Conservation (phyloP, 1,140 invertebrate genomes). For the Drosophila busckii region DNA sequence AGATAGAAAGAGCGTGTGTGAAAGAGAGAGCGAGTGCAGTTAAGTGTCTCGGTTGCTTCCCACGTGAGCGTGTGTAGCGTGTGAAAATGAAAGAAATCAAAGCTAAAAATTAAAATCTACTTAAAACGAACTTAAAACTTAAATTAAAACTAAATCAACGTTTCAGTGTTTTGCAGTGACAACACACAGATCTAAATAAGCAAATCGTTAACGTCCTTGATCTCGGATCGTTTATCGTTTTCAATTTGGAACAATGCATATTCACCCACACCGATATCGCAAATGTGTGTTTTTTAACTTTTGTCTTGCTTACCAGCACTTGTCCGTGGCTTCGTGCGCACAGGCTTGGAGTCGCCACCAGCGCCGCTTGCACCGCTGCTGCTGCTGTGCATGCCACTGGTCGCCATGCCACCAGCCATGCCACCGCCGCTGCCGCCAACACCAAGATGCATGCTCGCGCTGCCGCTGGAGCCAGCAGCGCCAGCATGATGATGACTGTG, state of each 20-base stretch:
- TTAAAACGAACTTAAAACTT: slow-evolving; percentile 23
- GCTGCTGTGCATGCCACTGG: slow-evolving; percentile 35
- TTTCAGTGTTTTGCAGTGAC: slow-evolving; percentile 46
- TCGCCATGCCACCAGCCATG: not conserved
- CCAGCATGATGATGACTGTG: slow-evolving; percentile 43
- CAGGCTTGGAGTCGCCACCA: slow-evolving; percentile 57
- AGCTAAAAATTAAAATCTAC: slow-evolving; percentile 8
- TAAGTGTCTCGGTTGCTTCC: slow-evolving; percentile 56
- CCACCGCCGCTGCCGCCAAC: slow-evolving; percentile 9
- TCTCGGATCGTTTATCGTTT: slow-evolving; percentile 29
- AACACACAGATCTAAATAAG: slow-evolving; percentile 38
- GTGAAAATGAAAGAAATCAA: slow-evolving; percentile 45
- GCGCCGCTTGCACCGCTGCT: slow-evolving; percentile 18
- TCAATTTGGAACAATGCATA: slow-evolving; percentile 53
- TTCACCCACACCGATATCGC: slow-evolving; percentile 78
- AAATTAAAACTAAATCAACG: slow-evolving; percentile 29
- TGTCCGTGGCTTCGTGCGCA: slow-evolving; percentile 77
- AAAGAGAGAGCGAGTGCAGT: slow-evolving; percentile 36
- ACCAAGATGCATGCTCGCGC: slow-evolving; percentile 28
- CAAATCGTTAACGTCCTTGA: slow-evolving; percentile 40
- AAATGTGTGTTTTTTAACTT: slow-evolving; percentile 50
- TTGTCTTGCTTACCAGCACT: slow-evolving; percentile 79
- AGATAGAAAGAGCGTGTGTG: not conserved
- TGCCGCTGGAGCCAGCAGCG: slow-evolving; percentile 12
- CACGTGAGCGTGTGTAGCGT: slow-evolving; percentile 61